Conservation (phyloP, 2,797 vertebrate species). For the Erpetoichthys calabaricus region DNA sequence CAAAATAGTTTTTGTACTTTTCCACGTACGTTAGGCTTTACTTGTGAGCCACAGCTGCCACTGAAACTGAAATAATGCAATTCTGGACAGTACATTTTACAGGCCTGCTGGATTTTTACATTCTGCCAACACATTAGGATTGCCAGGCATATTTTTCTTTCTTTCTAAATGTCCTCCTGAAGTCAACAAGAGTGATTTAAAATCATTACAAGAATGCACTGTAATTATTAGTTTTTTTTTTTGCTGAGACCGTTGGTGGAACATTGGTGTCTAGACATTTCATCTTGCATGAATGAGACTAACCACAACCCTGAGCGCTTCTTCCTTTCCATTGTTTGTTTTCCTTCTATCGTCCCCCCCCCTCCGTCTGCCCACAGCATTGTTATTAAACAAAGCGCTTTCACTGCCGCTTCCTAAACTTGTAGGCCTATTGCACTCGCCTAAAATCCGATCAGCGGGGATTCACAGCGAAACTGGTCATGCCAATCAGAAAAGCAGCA, state of each 20-base stretch:
- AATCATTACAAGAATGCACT: constrained; percentile 2
- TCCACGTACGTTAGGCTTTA: background rate
- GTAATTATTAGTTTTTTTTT: constrained; percentile 10
- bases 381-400: constrained; percentile 52
- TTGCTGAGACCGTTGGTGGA: constrained; percentile 26
- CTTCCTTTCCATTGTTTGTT: constrained; percentile 40
- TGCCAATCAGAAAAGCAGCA: constrained; percentile 43
- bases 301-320: constrained; percentile 31
- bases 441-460: constrained; percentile 38
- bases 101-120: background rate
- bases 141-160: no score
- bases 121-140: background rate
- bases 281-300: constrained; percentile 35
- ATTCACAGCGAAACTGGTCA: constrained; percentile 24
- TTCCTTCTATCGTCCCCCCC: constrained; percentile 20
- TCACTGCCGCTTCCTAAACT: constrained; percentile 61
- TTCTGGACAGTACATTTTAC: background rate
- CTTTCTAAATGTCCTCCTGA: background rate
- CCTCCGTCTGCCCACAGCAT: constrained; percentile 38
- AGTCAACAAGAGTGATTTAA: constrained; percentile 3
- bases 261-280: constrained; percentile 49
- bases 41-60: background rate
- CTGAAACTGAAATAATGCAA: background rate
- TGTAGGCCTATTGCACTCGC: constrained; percentile 52
- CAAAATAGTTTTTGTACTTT: background rate